Base-by-base conservation (phyloP, 2,113 vertebrate genomes). In the Rhipidura dahli region DNA sequence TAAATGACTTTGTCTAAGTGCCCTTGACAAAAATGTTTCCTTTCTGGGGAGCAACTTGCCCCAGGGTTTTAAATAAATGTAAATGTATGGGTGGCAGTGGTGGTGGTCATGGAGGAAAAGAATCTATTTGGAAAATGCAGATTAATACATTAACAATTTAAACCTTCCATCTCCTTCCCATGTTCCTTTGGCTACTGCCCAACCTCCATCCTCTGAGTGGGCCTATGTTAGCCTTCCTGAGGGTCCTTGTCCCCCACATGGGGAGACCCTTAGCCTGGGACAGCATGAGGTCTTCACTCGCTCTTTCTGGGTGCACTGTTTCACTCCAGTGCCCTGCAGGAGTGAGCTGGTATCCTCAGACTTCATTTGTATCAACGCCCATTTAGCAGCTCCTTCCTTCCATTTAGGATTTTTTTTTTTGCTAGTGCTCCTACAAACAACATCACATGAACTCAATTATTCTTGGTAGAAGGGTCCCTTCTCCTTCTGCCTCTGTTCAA, bases 71-170 rank as follows among this genome's bases (percentile, higher is more conserved):
- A 95, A 90, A 88, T 77, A 95, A 88, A 92, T 7, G 18, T 18
- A 68, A 85, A 85, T 90, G 42, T 92, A 71, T 90, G 54, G 44
- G 35, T 30, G 54, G 56, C 24, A 13, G 27, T 15, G n/a, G 37
- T 30, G 33, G 66, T 45, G 20, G 39, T 44, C 24, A 54, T 37
- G 40, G 73, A 85, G 37, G 30, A 83, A 90, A 15, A 57, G n/a
- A 61, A 80, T 47, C 14, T 66, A 6, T 90, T 65, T 88, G 66
- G 71, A 75, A 95, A 92, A 86, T 9, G 12, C 31, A 69, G 33
- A 91, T 93, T 88, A 95, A 96, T 90, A 95, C 0, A 3, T 92
- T 76, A 93, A 85, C 82, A 49, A 72, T 94, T 94, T 61, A 80
- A 94, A 69, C 42, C 21, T 76, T 50, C 53, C 30, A 30, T 49